A percentile compares a stretch with the other conserved stretches of the same genome.
These are phyloP conservation scores for Leptonema lineaticorne DNA, from an alignment of 1,140 invertebrate species.

Conservation along the genomic window DNA sequence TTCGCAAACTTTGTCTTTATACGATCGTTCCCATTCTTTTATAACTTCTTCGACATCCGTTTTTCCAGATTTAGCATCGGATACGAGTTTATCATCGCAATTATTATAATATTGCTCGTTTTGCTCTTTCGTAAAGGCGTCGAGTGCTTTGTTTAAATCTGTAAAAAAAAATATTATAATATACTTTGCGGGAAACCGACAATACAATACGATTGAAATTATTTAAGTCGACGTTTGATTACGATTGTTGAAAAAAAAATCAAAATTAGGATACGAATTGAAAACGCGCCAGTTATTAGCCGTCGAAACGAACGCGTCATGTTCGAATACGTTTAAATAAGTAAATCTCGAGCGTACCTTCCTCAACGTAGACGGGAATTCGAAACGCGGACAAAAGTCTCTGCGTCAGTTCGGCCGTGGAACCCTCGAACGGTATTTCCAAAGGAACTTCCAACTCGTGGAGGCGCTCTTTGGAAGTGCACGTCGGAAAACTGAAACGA, in stretches of 20 bases:
- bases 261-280: no score
- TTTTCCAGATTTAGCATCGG: conserved; percentile 50
- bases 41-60: conserved; percentile 51
- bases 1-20: conserved; percentile 58
- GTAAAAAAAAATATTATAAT: conserved; percentile 40
- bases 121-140: conserved; percentile 54
- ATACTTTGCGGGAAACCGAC: no score
- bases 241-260: no score
- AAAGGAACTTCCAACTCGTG: conserved; percentile 63
- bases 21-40: conserved; percentile 52
- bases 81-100: conserved; percentile 56
- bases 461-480: conserved; percentile 57
- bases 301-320: no score
- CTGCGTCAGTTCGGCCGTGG: conserved; percentile 64
- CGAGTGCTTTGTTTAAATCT: conserved; percentile 57
- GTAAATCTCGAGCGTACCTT: conserved; percentile 46
- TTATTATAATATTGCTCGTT: conserved; percentile 59
- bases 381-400: conserved; percentile 68
- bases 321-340: conserved; percentile 59
- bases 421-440: conserved; percentile 58
- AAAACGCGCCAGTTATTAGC: no score
- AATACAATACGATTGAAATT: no score
- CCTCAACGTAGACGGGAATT: conserved; percentile 69
- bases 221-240: no score
- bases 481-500: conserved; percentile 61